Evolutionary conservation across 2,888 invertebrate genomes (phyloP).

Genomic region (Heliconius aoede): DNA sequence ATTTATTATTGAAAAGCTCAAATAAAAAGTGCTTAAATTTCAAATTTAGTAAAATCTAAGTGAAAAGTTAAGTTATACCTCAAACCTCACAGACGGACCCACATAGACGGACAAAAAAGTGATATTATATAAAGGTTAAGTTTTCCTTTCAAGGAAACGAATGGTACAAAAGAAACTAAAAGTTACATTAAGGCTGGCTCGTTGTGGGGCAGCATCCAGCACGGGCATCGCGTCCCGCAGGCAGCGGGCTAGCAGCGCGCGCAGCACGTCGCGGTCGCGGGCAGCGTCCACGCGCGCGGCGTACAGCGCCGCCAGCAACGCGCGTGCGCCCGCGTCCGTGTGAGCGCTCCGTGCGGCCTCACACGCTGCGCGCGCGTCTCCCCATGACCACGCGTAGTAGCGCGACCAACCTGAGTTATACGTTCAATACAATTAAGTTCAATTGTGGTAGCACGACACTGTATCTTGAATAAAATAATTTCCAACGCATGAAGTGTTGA

Average conservation of each 20-base stretch:
- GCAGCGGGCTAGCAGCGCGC: conserved; percentile 52
- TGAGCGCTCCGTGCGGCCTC: conserved; percentile 43
- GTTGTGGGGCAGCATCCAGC: conserved; percentile 55
- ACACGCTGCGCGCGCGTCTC: conserved; percentile 61
- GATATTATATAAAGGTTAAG: no score
- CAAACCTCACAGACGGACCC: no score
- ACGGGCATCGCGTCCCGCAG: conserved; percentile 53
- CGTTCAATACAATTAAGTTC: neutral
- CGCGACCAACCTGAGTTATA: conserved; percentile 73
- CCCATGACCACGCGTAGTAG: conserved; percentile 79
- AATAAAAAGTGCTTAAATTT: no score
- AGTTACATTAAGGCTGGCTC: conserved; percentile 56
- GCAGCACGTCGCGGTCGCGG: conserved; percentile 61
- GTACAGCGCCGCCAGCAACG: conserved; percentile 64
- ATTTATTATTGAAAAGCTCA: no score
- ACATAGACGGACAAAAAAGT: no score
- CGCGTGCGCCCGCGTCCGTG: conserved; percentile 51
- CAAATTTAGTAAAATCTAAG: no score
- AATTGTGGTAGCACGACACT: no score
- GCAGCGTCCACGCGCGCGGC: conserved; percentile 61
- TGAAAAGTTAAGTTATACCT: no score
- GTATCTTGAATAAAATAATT: neutral
- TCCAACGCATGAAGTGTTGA: neutral
- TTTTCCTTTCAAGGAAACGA: no score
- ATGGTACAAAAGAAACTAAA: neutral